These are phyloP conservation scores for Oreocharis arfaki DNA, from an alignment of 2,113 vertebrate species.

Conservation along the genomic window DNA sequence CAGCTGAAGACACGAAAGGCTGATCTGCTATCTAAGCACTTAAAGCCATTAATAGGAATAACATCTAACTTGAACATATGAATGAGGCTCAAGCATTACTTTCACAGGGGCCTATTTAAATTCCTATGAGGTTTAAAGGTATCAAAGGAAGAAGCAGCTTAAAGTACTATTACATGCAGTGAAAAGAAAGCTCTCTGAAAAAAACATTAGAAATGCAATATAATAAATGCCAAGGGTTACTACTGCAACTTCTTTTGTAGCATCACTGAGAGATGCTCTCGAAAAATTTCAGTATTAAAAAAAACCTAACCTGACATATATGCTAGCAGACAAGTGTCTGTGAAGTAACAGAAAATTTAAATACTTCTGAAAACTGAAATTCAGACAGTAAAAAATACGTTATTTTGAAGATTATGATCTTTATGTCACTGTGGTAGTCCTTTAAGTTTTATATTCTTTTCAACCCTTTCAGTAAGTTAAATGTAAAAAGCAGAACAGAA, in stretches of 20 bases:
- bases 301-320: background rate
- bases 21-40: slow-evolving; percentile 70
- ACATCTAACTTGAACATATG: slow-evolving; percentile 63
- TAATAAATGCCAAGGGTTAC: slow-evolving; percentile 33
- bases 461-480: background rate
- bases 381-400: background rate
- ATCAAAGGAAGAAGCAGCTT: slow-evolving; percentile 58
- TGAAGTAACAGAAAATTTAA: background rate
- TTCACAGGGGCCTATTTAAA: slow-evolving; percentile 65
- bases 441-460: background rate
- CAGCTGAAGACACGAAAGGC: slow-evolving; percentile 56
- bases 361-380: background rate
- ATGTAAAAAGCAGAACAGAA: background rate
- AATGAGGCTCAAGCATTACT: slow-evolving; percentile 65
- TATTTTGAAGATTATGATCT: background rate
- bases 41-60: slow-evolving; percentile 74
- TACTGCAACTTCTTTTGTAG: background rate
- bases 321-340: background rate
- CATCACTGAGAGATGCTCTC: background rate
- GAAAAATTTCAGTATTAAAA: background rate
- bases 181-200: slow-evolving; percentile 10
- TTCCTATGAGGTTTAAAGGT: slow-evolving; percentile 63
- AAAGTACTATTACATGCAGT: slow-evolving; percentile 20
- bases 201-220: slow-evolving; percentile 62
- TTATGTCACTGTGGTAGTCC: background rate